phyloP scores from a whole-genome alignment of 2,113 vertebrate genomes.

The Anser cygnoides region DNA sequence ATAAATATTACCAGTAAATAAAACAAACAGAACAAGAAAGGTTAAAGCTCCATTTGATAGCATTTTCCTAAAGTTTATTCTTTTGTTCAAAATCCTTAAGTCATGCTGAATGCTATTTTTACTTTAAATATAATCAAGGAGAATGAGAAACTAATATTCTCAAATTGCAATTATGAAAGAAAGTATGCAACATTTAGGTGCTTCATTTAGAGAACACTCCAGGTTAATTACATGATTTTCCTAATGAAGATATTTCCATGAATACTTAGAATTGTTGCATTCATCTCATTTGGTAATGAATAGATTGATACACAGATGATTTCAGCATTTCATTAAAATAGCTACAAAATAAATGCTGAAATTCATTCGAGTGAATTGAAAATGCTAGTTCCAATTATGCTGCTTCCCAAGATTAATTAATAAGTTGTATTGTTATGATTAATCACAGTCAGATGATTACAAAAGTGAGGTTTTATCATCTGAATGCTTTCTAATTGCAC shows the following conservation, averaged over 20 bases:
- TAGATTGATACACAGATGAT: constrained; percentile 47
- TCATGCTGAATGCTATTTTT: constrained; percentile 17
- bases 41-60: neutral
- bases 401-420: constrained; percentile 67
- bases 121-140: constrained; percentile 35
- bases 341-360: constrained; percentile 52
- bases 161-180: constrained; percentile 41
- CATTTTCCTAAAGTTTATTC: neutral
- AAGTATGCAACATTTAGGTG: constrained; percentile 14
- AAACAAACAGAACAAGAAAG: neutral
- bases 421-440: constrained; percentile 60
- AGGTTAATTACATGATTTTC: constrained; percentile 63
- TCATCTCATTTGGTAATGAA: constrained; percentile 56
- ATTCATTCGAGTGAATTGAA: constrained; percentile 47
- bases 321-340: constrained; percentile 62
- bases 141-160: constrained; percentile 42
- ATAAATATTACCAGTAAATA: neutral
- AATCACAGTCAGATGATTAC: constrained; percentile 39
- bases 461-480: constrained; percentile 7
- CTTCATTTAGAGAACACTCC: constrained; percentile 48
- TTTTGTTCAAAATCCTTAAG: neutral
- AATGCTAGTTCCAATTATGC: constrained; percentile 45
- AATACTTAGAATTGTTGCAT: constrained; percentile 54
- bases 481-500: neutral
- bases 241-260: constrained; percentile 69